Conservation (phyloP, 2,888 invertebrate species). For the Tachina fera region DNA sequence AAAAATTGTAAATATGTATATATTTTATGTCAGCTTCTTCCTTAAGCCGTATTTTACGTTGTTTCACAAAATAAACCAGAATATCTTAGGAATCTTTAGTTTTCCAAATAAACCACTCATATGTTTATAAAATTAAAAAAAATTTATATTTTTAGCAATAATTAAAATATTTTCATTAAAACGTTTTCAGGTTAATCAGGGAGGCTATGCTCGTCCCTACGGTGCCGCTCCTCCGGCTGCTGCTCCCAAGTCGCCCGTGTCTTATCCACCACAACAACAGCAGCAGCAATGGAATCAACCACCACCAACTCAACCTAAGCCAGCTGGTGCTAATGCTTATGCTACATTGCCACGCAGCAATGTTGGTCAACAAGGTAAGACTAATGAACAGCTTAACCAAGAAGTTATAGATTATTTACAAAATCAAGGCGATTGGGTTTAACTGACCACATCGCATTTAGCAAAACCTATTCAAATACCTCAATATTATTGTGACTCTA, state of each 20-base stretch:
- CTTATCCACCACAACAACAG: conserved; percentile 80
- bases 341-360: conserved; percentile 82
- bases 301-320: conserved; percentile 74
- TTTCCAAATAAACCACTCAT: not conserved
- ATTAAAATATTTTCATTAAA: not conserved
- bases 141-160: not conserved
- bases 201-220: conserved; percentile 82
- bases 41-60: too few species aligned
- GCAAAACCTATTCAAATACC: conserved; percentile 59
- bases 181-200: conserved; percentile 79
- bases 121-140: not conserved
- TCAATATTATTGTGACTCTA: conserved; percentile 50
- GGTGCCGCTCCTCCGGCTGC: conserved; percentile 78
- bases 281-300: conserved; percentile 73
- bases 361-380: conserved; percentile 83
- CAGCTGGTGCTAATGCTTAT: conserved; percentile 79
- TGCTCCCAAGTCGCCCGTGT: conserved; percentile 80
- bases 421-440: conserved; percentile 79
- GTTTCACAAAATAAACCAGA: too few species aligned
- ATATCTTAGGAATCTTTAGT: not conserved
- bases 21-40: too few species aligned
- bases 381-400: conserved; percentile 67
- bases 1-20: too few species aligned
- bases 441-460: conserved; percentile 51
- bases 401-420: conserved; percentile 77